phyloP scores from a whole-genome alignment of 2,797 vertebrate genomes.

The Anas capensis region DNA sequence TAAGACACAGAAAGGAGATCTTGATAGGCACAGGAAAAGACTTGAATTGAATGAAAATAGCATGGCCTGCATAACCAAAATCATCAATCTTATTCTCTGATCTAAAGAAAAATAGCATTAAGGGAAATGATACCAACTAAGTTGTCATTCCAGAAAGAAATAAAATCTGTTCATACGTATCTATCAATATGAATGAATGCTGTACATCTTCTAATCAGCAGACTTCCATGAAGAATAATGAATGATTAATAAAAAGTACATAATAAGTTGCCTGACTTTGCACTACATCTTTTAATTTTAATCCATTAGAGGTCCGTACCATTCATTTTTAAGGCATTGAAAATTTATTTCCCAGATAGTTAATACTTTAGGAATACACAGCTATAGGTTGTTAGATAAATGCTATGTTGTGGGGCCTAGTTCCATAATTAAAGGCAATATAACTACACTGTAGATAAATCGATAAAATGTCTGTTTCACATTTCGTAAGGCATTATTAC shows the following conservation, averaged over 20 bases:
- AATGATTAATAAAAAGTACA: background rate
- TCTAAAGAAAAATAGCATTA: background rate
- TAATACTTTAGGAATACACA: background rate
- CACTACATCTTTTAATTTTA: background rate
- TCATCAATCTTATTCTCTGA: background rate
- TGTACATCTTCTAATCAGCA: background rate
- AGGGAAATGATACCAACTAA: background rate
- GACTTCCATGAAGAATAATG: background rate
- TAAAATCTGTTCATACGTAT: background rate
- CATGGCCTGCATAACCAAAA: background rate
- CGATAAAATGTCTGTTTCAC: background rate
- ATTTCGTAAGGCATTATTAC: background rate
- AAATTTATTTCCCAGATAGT: conserved; percentile 47
- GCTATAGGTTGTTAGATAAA: background rate
- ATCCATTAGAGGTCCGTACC: background rate
- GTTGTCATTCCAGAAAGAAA: background rate
- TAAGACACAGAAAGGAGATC: background rate
- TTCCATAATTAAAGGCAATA: background rate
- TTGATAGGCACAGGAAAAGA: background rate
- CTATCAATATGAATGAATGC: background rate
- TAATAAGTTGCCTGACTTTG: background rate
- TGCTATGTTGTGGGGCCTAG: background rate
- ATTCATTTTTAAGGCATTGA: conserved; percentile 50
- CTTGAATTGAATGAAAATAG: background rate
- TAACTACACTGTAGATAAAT: background rate